Evolutionary conservation across 2,888 invertebrate genomes (phyloP).

Genomic region (Pristionchus fissidentatus): DNA sequence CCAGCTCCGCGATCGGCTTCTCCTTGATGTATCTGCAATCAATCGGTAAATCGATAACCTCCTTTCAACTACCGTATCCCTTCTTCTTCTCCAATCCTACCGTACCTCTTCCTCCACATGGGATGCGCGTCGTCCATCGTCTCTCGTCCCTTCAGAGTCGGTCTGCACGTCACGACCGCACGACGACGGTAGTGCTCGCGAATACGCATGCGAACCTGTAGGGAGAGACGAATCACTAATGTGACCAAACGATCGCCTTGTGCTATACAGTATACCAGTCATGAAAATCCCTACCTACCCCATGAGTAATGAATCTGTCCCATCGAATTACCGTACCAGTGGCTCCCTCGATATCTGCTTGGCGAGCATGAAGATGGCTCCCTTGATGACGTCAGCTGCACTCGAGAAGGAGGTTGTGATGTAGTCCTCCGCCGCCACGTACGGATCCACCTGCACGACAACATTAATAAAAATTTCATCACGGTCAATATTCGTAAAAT

Average conservation of each 20-base stretch:
- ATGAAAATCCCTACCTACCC: neutral
- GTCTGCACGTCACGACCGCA: slow-evolving; percentile 86
- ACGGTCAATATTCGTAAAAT: too few relatives aligned
- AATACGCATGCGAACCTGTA: slow-evolving; percentile 59
- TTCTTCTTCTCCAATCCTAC: neutral
- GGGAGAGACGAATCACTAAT: neutral
- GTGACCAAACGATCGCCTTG: neutral
- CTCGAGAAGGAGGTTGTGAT: slow-evolving; percentile 79
- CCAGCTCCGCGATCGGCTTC: slow-evolving; percentile 79
- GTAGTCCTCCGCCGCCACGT: slow-evolving; percentile 58
- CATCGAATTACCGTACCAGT: slow-evolving; percentile 74
- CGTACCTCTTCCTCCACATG: slow-evolving; percentile 72
- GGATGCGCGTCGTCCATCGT: slow-evolving; percentile 95
- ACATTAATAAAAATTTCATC: too few relatives aligned
- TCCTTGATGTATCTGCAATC: slow-evolving; percentile 76
- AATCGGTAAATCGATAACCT: neutral
- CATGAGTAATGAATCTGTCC: too few relatives aligned
- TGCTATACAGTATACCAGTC: neutral
- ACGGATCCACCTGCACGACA: slow-evolving; percentile 45
- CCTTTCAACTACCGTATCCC: neutral
- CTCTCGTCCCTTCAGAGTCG: slow-evolving; percentile 91
- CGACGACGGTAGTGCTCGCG: slow-evolving; percentile 81
- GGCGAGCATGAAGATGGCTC: slow-evolving; percentile 93
- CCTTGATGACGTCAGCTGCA: slow-evolving; percentile 88
- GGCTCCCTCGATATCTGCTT: slow-evolving; percentile 94